Evolutionary conservation across 2,113 vertebrate species (phyloP).

Genomic region (Rattus norvegicus): GRCr8 NC_086035.1:4142501-4143000

Average conservation of each 20-base stretch:
- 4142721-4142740: background rate
- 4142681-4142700: background rate
- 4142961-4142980: background rate
- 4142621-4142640: background rate
- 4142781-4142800: background rate
- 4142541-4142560: background rate
- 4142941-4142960: background rate
- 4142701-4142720: too few species aligned
- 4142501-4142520: background rate
- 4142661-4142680: too few species aligned
- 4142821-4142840: background rate
- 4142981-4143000: background rate
- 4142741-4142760: background rate
- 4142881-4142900: background rate
- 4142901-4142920: background rate
- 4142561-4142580: slow-evolving; percentile 28
- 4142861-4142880: background rate
- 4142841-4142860: background rate
- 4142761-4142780: background rate
- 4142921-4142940: background rate
- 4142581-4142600: background rate
- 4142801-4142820: slow-evolving; percentile 12
- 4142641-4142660: background rate
- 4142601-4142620: background rate
- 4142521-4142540: background rate